phyloP scores from a whole-genome alignment of 2,888 invertebrate genomes.

The Pammene fasciana region DNA sequence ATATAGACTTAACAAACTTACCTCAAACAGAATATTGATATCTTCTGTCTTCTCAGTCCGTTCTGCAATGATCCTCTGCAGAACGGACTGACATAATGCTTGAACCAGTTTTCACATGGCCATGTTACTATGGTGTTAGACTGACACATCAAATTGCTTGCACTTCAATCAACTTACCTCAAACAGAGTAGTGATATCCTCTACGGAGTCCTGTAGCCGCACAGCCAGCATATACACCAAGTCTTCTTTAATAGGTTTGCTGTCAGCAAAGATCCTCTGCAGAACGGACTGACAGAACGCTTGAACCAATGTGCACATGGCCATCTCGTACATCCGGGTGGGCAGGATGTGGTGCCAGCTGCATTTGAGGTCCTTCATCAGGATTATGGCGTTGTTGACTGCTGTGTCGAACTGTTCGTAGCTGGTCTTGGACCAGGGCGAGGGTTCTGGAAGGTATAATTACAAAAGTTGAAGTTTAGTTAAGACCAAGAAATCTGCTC shows the following conservation, averaged over 20 bases:
- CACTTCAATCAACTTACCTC: conserved; percentile 55
- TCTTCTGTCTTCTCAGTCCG: too few species aligned
- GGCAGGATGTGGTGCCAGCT: conserved; percentile 69
- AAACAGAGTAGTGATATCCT: conserved; percentile 61
- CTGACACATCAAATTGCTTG: too few species aligned
- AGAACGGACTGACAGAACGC: conserved; percentile 65
- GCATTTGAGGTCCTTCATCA: conserved; percentile 62
- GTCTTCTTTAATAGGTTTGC: conserved; percentile 64
- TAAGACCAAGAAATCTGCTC: too few species aligned
- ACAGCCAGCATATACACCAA: conserved; percentile 66
- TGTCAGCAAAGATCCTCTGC: conserved; percentile 61
- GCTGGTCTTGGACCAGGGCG: conserved; percentile 63
- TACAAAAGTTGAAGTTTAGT: neutral
- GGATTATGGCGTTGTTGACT: conserved; percentile 61
- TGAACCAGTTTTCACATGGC: too few species aligned
- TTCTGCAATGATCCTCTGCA: too few species aligned
- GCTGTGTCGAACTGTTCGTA: conserved; percentile 70
- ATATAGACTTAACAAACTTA: too few species aligned
- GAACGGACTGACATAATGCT: too few species aligned
- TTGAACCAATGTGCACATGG: conserved; percentile 64
- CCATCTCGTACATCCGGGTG: conserved; percentile 67
- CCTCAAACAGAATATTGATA: too few species aligned
- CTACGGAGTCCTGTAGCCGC: conserved; percentile 59
- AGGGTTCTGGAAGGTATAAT: conserved; percentile 51
- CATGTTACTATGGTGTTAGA: too few species aligned